These are phyloP conservation scores for Halcyon leucocephala DNA, from an alignment of 2,797 vertebrate genomes.

Conservation along the genomic window DNA sequence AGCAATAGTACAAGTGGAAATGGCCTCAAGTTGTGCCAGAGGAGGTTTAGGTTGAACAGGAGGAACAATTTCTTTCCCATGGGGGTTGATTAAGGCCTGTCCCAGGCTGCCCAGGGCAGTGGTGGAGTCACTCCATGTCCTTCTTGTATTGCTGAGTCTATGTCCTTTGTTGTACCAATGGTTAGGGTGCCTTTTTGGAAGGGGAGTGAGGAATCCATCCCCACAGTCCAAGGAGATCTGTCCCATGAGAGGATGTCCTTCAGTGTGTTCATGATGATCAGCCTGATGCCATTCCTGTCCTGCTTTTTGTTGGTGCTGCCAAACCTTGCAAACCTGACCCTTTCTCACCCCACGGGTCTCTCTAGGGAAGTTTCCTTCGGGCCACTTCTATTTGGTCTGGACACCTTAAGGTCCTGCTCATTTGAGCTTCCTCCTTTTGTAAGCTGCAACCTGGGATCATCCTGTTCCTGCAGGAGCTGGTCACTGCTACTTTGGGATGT, in stretches of 20 bases:
- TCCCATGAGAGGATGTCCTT: neutral
- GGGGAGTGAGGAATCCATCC: too few species aligned
- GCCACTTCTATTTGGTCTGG: accelerated
- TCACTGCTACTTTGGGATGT: neutral
- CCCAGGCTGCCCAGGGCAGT: too few species aligned
- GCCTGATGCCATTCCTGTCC: neutral
- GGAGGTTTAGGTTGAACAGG: too few species aligned
- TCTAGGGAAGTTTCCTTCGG: neutral
- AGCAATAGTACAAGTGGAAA: too few species aligned
- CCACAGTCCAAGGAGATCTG: neutral
- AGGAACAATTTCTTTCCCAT: too few species aligned
- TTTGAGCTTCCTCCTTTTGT: neutral
- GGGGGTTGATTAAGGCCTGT: too few species aligned
- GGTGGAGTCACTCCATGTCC: neutral
- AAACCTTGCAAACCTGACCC: neutral
- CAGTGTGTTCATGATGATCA: accelerated
- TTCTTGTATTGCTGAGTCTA: accelerated
- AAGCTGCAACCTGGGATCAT: neutral
- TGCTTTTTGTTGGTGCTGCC: neutral
- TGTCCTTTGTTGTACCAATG: too few species aligned
- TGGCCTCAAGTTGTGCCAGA: too few species aligned
- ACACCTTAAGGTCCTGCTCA: neutral
- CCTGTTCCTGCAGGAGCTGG: accelerated
- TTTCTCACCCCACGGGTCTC: neutral
- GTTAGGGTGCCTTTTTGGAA: neutral